Evolutionary conservation across 1,140 invertebrate genomes (phyloP).

Genomic region (Drepana arcuata): DNA sequence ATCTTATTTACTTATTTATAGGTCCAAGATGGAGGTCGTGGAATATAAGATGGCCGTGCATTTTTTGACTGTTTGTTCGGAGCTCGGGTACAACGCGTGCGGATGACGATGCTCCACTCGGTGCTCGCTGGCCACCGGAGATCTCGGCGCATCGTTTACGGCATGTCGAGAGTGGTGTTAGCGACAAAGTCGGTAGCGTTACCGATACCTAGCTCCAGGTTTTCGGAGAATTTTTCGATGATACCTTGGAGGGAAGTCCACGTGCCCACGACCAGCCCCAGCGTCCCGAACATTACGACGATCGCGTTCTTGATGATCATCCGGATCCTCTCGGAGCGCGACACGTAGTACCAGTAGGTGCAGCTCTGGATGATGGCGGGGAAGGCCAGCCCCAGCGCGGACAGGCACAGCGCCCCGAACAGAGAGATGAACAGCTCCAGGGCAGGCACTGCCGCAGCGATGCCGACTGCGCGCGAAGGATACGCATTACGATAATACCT

Average conservation of each 20-base stretch:
- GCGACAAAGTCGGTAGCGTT: no score
- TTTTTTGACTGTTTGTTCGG: no score
- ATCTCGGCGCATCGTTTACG: no score
- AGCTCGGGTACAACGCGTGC: no score
- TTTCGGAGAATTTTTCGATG: slow-evolving; percentile 68
- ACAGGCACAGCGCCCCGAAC: slow-evolving; percentile 89
- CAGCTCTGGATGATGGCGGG: slow-evolving; percentile 86
- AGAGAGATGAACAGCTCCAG: slow-evolving; percentile 92
- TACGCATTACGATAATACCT: no score
- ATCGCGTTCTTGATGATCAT: slow-evolving; percentile 79
- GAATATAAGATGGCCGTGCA: no score
- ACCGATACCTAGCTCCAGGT: no score
- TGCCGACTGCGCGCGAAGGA: slow-evolving; percentile 73
- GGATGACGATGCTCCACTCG: no score
- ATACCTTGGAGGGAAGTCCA: slow-evolving; percentile 80
- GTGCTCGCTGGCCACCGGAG: no score
- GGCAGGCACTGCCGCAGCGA: slow-evolving; percentile 84
- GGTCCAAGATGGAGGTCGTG: no score
- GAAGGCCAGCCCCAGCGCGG: slow-evolving; percentile 88
- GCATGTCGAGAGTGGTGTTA: no score
- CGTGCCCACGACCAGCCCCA: slow-evolving; percentile 80
- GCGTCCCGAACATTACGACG: slow-evolving; percentile 78
- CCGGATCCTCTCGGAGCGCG: slow-evolving; percentile 52
- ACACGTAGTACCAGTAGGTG: slow-evolving; percentile 74
- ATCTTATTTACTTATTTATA: no score